A percentile compares a stretch with the other conserved stretches of the same genome.
phyloP scores from a whole-genome alignment of 1,140 invertebrate genomes.

The Daktulosphaira vitifoliae region DNA sequence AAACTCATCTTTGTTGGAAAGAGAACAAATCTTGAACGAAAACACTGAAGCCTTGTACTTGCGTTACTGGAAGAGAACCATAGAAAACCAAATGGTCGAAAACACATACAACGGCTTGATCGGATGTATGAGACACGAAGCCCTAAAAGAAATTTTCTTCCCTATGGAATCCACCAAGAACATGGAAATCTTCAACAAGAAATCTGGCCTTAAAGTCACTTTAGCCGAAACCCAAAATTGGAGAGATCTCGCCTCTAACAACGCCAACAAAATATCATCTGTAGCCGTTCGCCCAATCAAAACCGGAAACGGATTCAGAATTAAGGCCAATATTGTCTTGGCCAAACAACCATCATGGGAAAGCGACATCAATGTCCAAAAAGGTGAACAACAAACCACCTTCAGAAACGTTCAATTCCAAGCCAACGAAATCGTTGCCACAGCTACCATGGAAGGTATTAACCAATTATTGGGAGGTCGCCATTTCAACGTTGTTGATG shows the following conservation, averaged over 20 bases:
- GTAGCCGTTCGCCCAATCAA: slow-evolving; percentile 5
- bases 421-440: slow-evolving; percentile 6
- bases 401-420: neutral
- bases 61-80: neutral
- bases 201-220: neutral
- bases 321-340: neutral
- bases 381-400: neutral
- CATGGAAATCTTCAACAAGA: neutral
- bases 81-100: slow-evolving; percentile 6
- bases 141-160: neutral
- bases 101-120: slow-evolving; percentile 5
- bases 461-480: neutral
- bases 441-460: neutral
- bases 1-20: no score
- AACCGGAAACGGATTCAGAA: neutral
- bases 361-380: neutral
- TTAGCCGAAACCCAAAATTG: neutral
- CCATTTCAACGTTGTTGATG: slow-evolving; percentile 2
- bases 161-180: neutral
- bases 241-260: no score
- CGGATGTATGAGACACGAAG: slow-evolving; percentile 2
- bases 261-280: neutral
- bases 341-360: slow-evolving; percentile 9
- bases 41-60: neutral
- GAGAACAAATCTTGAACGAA: neutral